Conservation (phyloP, 2,797 vertebrate genomes). For the Jordanella pulchra region DNA sequence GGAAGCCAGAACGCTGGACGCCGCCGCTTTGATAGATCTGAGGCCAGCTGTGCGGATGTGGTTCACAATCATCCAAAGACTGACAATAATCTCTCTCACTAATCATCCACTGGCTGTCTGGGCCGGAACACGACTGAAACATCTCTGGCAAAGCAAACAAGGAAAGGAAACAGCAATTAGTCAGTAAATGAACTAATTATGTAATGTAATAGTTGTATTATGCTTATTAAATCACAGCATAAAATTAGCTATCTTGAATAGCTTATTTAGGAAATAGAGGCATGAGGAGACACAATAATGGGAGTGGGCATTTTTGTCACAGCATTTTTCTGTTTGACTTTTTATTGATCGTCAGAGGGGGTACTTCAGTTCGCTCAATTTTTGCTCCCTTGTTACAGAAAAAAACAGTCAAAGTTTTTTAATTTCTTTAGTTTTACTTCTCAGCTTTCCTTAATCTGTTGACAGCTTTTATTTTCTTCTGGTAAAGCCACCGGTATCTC, state of each 20-base stretch:
- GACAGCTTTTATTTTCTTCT: too few relatives aligned
- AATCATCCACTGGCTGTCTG: slow-evolving; percentile 70
- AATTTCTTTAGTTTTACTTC: too few relatives aligned
- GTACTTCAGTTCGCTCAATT: neutral
- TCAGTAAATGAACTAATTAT: slow-evolving; percentile 30
- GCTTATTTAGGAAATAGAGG: slow-evolving; percentile 11
- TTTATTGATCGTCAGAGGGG: neutral
- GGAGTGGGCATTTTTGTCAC: neutral
- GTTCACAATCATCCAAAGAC: slow-evolving; percentile 58
- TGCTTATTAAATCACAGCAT: slow-evolving; percentile 47
- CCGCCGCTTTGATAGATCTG: slow-evolving; percentile 33
- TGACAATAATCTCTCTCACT: slow-evolving; percentile 67
- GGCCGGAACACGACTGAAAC: slow-evolving; percentile 73
- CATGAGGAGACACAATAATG: neutral
- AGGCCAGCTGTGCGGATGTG: slow-evolving; percentile 61
- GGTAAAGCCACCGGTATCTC: too few relatives aligned
- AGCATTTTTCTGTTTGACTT: neutral
- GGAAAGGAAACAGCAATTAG: slow-evolving; percentile 37
- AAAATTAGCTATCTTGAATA: slow-evolving; percentile 17
- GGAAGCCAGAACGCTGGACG: slow-evolving; percentile 24
- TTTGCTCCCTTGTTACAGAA: neutral
- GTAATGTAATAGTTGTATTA: slow-evolving; percentile 49
- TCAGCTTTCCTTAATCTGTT: too few relatives aligned
- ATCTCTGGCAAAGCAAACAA: slow-evolving; percentile 61
- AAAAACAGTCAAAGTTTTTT: too few relatives aligned